Base-by-base conservation (phyloP, 2,888 invertebrate genomes). In the Chironomus riparius region DNA sequence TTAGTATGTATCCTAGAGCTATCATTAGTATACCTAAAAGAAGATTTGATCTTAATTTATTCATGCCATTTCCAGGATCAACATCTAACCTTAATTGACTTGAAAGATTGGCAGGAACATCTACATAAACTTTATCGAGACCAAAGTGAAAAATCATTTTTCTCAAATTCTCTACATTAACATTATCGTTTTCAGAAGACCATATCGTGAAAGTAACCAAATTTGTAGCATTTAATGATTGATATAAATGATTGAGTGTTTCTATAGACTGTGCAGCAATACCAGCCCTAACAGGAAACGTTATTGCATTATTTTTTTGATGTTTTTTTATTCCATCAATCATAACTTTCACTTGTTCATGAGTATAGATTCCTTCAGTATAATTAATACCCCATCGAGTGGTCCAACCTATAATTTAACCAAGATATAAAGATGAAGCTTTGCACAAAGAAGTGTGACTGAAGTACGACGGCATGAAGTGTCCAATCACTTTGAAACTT, bases 231-330 rank as follows among this genome's bases (percentile, higher is more conserved):
- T 81, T 81, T 0, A 83, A 79, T 3, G 81, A 85, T 0, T 86
- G 83, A 13, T 92, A 82, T 24, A 95, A 85, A 77, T 85, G 85
- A 15, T 88, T 83, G 13, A 95, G 82, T 4, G 87, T 85, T 0
- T 86, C 85, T 77, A 86, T 83, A 79, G 92, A 91, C 79, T 90
- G 87, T 0, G 90, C 90, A 0, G 91, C 92, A 22, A 89, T 84
- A 1, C 86, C 88, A 0, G 92, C 92, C 73, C 92, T 85, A 3
- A 92, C 91, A 0, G 95, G 92, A 80, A 94, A 95, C 0, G 95
- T 95, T 73, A 95, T 87, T 56, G 88, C 85, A 1, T 77, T 70
- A 5, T 12, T 68, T 13, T 65, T 38, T 18, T 77, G 76, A 12
- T 86, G 85, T 48, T 85, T 85, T 74, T 83, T 86, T 21, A 92